Evolutionary conservation across 2,797 vertebrate genomes (phyloP).

Genomic region (Telmatherina bonti): DNA sequence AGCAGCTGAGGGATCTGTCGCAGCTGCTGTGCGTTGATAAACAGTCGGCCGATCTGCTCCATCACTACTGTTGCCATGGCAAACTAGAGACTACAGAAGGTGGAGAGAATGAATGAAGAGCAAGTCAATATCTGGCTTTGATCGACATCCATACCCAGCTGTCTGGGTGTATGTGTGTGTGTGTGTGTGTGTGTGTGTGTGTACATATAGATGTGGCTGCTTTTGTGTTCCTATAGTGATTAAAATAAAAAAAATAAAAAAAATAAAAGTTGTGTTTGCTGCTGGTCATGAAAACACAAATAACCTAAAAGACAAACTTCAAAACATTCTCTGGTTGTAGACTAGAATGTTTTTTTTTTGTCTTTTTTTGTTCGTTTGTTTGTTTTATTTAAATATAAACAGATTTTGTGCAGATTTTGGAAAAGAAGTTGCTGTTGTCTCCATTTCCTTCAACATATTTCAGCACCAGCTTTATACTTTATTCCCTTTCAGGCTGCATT

Average conservation of each 20-base stretch:
- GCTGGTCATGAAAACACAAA: background rate
- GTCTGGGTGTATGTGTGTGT: background rate
- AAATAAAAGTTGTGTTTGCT: background rate
- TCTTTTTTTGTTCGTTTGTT: background rate
- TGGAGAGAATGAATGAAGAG: conserved; percentile 23
- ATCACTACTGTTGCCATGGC: conserved; percentile 90
- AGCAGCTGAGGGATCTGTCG: conserved; percentile 86
- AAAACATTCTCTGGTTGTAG: background rate
- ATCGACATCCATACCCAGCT: conserved; percentile 2
- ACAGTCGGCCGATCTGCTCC: conserved; percentile 90
- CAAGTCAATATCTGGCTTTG: conserved; percentile 30
- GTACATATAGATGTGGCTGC: too few species aligned
- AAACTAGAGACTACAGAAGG: conserved; percentile 52
- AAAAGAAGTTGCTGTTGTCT: background rate
- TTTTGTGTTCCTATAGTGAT: background rate
- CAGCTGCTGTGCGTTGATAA: conserved; percentile 85
- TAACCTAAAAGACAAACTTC: background rate
- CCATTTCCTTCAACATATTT: background rate
- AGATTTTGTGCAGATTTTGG: background rate
- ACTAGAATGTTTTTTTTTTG: background rate
- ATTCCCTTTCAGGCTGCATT: background rate
- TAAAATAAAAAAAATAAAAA: too few species aligned
- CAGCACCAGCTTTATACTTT: background rate
- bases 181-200: background rate
- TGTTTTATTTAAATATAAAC: background rate